phyloP scores from a whole-genome alignment of 2,888 invertebrate genomes.

The Odontocerum albicorne region DNA sequence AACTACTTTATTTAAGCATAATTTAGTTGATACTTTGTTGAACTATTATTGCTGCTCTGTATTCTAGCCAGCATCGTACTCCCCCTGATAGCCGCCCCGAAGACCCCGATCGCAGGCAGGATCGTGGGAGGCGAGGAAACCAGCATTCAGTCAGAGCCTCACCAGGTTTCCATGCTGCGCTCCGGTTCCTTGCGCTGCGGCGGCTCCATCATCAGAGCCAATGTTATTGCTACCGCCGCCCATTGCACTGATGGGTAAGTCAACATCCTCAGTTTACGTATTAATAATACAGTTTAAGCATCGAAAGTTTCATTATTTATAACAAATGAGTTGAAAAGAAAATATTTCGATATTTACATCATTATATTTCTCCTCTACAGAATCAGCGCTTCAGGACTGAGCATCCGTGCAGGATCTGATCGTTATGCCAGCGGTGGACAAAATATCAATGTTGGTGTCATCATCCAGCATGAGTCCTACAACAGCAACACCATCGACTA shows the following conservation, averaged over 20 bases:
- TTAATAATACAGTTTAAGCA: too few species aligned
- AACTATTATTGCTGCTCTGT: too few species aligned
- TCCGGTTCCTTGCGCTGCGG: constrained; percentile 46
- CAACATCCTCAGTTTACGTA: too few species aligned
- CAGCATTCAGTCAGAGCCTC: constrained; percentile 20
- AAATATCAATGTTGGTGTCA: constrained; percentile 42
- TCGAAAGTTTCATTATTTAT: too few species aligned
- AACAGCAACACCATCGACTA: constrained; percentile 41
- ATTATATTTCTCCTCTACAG: constrained; percentile 8
- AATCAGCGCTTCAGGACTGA: constrained; percentile 7
- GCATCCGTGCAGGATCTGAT: constrained; percentile 37
- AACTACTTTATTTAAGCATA: too few species aligned
- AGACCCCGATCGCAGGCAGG: constrained; percentile 7
- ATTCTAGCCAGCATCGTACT: too few species aligned
- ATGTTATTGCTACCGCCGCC: constrained; percentile 48
- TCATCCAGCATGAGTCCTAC: constrained; percentile 45
- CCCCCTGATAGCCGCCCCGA: too few species aligned
- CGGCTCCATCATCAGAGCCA: constrained; percentile 44
- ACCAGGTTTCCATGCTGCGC: constrained; percentile 43
- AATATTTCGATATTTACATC: too few species aligned
- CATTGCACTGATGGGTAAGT: constrained; percentile 46
- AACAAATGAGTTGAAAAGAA: too few species aligned
- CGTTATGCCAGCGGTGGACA: constrained; percentile 46
- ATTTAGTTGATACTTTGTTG: too few species aligned
- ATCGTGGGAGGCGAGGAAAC: constrained; percentile 23